Evolutionary conservation across 2,888 invertebrate species (phyloP), one percentile per base, ranked within the genome.

Genomic region (Aphodius granarius): DNA sequence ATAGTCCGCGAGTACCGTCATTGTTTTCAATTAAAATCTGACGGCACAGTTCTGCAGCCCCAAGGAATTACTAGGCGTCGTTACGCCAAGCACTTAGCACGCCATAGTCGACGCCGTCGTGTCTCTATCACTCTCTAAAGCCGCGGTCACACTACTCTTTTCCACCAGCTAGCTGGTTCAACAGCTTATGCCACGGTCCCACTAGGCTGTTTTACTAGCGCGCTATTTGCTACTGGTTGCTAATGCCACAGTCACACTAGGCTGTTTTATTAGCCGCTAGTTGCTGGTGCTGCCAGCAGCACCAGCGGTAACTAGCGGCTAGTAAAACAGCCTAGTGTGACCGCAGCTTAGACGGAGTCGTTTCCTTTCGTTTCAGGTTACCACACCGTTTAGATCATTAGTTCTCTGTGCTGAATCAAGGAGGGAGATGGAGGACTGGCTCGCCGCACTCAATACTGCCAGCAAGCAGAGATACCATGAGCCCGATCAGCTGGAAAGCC

Each of bases 391-490:
- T 83, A 91, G 94, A 81, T 94, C 94, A 79, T 87, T 95, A 83
- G 93, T 95, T 82, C 89, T 95, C 86, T 94, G 93, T 85, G 93
- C 94, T 43, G 95, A 96, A 83, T 93, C 91, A 72, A 91, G 95
- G 82, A 89, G 91, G 85, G 95, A 96, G 85, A 97, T 97, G 97
- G 97, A 97, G 88, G 93, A 95, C 84, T 97, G 97, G 97, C 91
- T 97, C 78, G 91, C 92, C 73, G 94, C 95, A 21, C 88, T 97
- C 74, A 94, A 95, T 85, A 92, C 94, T 82, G 94, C 94, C 23
- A 89, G 91, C 43, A 89, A 89, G 78, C 87, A 87, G 79, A 88
- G 86, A 77, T 86, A 88, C 80, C 87, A 88, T 82, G 89, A 85
- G 87, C 86, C 91, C 84, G 90, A 93, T 88, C 87, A 93, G 86